Base-by-base conservation (phyloP, 1,140 invertebrate genomes). In the Drosophila eugracilis region DNA sequence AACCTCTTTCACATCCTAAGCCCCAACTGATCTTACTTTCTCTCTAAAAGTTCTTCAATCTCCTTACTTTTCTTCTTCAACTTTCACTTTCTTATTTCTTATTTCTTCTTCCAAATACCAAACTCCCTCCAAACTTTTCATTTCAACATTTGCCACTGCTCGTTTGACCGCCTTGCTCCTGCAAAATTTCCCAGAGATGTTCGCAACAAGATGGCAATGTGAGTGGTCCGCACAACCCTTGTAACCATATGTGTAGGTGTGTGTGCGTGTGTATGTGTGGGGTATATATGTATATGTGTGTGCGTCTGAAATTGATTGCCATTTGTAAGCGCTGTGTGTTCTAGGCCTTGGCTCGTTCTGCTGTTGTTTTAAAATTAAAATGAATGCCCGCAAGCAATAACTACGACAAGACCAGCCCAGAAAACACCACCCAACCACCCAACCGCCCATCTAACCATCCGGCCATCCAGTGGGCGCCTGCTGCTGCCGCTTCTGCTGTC, bases 301-400 rank as follows among this genome's bases (percentile, higher is more conserved):
- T 55, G 44, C 37, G 53, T 73, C 66, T 78, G 66, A 85, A 85
- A 86, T 86, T 86, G 81, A 86, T 86, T 86, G 81, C 77, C 83
- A 86, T 86, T 86, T 86, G 81, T 85, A 85, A 85, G 80, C 80
- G 77, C 66, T 85, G 80, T 84, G 71, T 80, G 80, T 86, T 86
- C 47, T 85, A 74, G 81, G 77, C 77, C 83, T 59, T 48, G 75
- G 62, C 71, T 66, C 49, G 59, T 67, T 75, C 60, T 76, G 71
- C 75, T 88, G 83, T 88, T 88, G 83, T 88, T 88, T 88, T 88
- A 88, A 88, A 88, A 88, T 88, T 88, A 88, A 88, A 88, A 88
- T 88, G 84, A 88, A 88, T 88, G 83, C 84, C 83, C 83, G 84
- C 83, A 88, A 83, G 83, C 83, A 83, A 88, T 86, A 89, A 88